Evolutionary conservation across 2,888 invertebrate genomes (phyloP), one percentile per base, ranked within the genome.

Genomic region (Prenolepis imparis): DNA sequence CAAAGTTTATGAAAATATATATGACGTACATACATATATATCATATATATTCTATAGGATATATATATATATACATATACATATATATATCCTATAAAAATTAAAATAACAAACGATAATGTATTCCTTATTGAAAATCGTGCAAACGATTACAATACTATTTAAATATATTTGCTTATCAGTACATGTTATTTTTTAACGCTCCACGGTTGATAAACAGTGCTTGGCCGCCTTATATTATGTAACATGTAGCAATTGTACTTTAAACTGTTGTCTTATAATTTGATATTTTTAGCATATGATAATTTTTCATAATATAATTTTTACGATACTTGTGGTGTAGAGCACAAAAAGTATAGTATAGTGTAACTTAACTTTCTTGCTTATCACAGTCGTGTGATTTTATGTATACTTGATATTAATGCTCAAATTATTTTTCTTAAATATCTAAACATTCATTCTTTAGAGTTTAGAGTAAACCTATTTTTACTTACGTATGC

Each of bases 371-470:
- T 75, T 44, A 77, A 61, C 63, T 70, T 78, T 87, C 66, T n/a
- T 52, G n/a, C n/a, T 74, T 90, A 90, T 90, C 90, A 90, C 90
- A 90, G 90, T 67, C 84, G 90, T 82, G 89, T 90, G 90, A 90
- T 86, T 87, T 86, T 83, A 70, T 18, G n/a, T 39, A 67, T 67
- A 57, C 52, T 86, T 74, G 67, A 82, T 70, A 85, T 87, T 87
- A 87, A 8, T 85, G 83, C 66, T 89, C 63, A 64, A 77, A 82
- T 87, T n/a, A n/a, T 52, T 52, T 61, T 73, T n/a, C 48, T 57
- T 80, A 83, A 77, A 77, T 44, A 39, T 78, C n/a, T 63, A 72
- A 18, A 66, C 73, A 72, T 63, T 77, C 36, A 36, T 75, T 86
- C 55, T 61, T 63, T 44, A 86, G n/a, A 82, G 59, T 81, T n/a